A percentile compares a stretch with the other conserved stretches of the same genome.
phyloP scores from a whole-genome alignment of 2,888 invertebrate species.

The Mimachlamys varia region DNA sequence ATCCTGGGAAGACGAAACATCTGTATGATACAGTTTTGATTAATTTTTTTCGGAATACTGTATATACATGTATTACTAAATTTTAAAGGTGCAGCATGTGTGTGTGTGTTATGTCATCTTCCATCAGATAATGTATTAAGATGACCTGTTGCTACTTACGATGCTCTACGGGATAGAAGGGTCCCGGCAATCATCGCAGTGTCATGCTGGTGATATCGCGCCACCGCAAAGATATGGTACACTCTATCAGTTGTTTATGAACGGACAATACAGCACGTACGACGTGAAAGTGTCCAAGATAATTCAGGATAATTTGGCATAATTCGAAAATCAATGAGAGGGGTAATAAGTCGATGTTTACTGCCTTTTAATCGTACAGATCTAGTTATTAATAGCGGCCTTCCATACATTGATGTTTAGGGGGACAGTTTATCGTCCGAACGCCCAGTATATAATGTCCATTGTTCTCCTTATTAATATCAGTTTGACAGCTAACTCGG shows the following conservation, averaged over 20 bases:
- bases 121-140: too few species aligned
- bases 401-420: not conserved
- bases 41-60: too few species aligned
- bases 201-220: not conserved
- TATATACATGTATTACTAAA: too few species aligned
- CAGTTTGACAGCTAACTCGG: not conserved
- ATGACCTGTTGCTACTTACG: too few species aligned
- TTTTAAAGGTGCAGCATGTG: too few species aligned
- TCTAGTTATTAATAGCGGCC: not conserved
- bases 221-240: not conserved
- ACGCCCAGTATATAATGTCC: not conserved
- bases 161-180: too few species aligned
- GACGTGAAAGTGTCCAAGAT: not conserved
- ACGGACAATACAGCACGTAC: not conserved
- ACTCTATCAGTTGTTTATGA: not conserved
- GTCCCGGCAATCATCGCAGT: too few species aligned
- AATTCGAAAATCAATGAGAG: slow-evolving; percentile 29
- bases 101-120: too few species aligned
- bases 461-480: slow-evolving; percentile 23
- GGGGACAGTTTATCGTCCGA: slow-evolving; percentile 7
- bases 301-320: not conserved
- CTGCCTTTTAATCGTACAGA: not conserved
- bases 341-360: not conserved
- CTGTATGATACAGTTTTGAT: too few species aligned
- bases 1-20: too few species aligned